Evolutionary conservation across 2,113 vertebrate species (phyloP).

Genomic region (Caranx melampygus): DNA sequence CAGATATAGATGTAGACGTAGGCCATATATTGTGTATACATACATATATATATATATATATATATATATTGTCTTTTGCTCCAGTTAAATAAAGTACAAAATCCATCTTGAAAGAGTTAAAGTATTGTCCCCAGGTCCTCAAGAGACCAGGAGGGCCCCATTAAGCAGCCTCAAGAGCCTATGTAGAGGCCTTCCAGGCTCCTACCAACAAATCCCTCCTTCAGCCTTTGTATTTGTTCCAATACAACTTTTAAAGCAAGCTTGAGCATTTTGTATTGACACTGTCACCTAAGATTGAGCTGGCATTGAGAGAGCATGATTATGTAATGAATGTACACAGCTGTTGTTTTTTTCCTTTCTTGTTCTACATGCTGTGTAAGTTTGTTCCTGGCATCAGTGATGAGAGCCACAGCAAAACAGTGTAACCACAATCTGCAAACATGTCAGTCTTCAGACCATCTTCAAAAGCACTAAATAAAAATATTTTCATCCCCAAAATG

Average conservation of each 20-base stretch:
- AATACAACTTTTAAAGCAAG: constrained; percentile 63
- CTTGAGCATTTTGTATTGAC: constrained; percentile 10
- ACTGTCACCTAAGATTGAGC: background rate
- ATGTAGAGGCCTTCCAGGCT: constrained; percentile 53
- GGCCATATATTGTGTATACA: too few relatives aligned
- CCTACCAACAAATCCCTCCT: constrained; percentile 57
- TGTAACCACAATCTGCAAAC: background rate
- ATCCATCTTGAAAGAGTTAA: constrained; percentile 46
- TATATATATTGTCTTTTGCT: background rate
- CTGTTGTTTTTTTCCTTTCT: too few relatives aligned
- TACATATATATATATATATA: too few relatives aligned
- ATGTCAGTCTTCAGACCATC: too few relatives aligned
- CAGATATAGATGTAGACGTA: too few relatives aligned
- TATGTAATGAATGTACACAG: background rate
- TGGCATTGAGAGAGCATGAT: background rate
- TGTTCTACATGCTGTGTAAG: background rate
- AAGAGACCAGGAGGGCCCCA: constrained; percentile 71
- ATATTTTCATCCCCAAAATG: too few relatives aligned
- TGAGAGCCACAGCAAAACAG: background rate
- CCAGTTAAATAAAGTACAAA: constrained; percentile 47
- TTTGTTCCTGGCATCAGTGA: background rate
- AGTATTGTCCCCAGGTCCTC: constrained; percentile 67
- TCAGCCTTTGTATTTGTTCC: constrained; percentile 44
- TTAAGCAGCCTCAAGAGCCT: constrained; percentile 69
- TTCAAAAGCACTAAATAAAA: too few relatives aligned